These are phyloP conservation scores for Cardiocondyla obscurior DNA, from an alignment of 1,140 invertebrate species.

Conservation along the genomic window DNA sequence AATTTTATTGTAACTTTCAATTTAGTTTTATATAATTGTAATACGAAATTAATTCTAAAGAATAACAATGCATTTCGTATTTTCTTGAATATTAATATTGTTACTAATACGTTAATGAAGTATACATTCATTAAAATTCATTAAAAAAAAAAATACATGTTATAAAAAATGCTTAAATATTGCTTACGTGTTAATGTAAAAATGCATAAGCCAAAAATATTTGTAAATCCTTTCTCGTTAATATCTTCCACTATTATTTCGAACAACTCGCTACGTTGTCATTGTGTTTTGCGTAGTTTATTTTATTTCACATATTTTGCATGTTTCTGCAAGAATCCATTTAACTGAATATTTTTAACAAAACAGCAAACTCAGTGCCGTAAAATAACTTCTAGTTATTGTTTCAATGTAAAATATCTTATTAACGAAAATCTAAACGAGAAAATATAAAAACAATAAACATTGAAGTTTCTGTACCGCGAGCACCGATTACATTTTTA, in stretches of 20 bases:
- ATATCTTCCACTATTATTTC: conserved; percentile 9
- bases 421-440: not conserved
- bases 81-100: not conserved
- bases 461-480: not conserved
- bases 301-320: conserved; percentile 18
- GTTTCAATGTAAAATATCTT: not conserved
- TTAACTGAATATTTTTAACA: conserved; percentile 9
- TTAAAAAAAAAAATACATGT: not conserved
- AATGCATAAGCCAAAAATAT: not conserved
- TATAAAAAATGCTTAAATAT: not conserved
- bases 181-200: not conserved
- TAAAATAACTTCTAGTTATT: conserved; percentile 23
- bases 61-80: not conserved
- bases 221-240: not conserved
- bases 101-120: not conserved
- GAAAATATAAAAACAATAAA: not conserved
- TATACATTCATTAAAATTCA: no score
- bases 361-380: not conserved
- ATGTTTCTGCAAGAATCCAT: not conserved
- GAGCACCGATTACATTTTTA: not conserved
- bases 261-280: not conserved
- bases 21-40: not conserved
- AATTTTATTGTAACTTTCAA: not conserved
- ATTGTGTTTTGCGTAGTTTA: not conserved
- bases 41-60: not conserved